phyloP scores from a whole-genome alignment of 92 coral and sea anemone genomes.

The Palythoa heliodiscus region DNA sequence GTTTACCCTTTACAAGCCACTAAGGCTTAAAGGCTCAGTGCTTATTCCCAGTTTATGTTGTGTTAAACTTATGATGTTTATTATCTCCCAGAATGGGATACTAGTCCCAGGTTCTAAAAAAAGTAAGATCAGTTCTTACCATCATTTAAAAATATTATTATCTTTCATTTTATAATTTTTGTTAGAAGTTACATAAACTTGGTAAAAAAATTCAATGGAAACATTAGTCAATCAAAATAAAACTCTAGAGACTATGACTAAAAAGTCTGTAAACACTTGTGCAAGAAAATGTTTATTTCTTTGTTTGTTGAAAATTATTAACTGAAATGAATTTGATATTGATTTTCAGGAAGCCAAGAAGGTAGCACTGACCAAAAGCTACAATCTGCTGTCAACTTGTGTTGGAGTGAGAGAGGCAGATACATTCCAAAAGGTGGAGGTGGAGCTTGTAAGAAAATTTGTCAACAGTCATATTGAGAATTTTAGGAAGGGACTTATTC shows the following conservation, averaged over 20 bases:
- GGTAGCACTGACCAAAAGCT: conserved; percentile 2
- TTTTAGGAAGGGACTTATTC: conserved; percentile 18
- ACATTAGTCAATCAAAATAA: conserved; percentile 7
- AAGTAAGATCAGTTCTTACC: conserved; percentile 9
- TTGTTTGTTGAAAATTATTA: conserved; percentile 6
- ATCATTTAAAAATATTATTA: conserved; percentile 1
- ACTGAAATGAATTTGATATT: background rate
- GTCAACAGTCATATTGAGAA: conserved; percentile 20
- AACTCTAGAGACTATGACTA: background rate
- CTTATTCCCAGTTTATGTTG: conserved; percentile 13
- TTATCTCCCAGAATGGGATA: background rate
- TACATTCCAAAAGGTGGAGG: conserved; percentile 7
- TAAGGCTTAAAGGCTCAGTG: background rate
- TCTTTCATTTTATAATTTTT: conserved; percentile 17
- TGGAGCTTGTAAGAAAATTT: conserved; percentile 27
- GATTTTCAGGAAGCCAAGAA: conserved; percentile 29
- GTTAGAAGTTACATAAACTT: background rate
- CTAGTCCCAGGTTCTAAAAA: conserved; percentile 19
- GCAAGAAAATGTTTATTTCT: conserved; percentile 13
- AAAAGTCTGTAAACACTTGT: conserved; percentile 11
- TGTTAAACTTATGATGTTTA: background rate
- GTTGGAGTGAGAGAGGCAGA: conserved; percentile 17
- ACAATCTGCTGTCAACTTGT: conserved; percentile 16
- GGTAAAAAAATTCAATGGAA: conserved; percentile 5
- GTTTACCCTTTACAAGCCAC: background rate